Percentiles rank a stretch among this genome's conserved stretches.
phyloP scores from a whole-genome alignment of 2,797 vertebrate species.

The Protosalanx chinensis region DNA sequence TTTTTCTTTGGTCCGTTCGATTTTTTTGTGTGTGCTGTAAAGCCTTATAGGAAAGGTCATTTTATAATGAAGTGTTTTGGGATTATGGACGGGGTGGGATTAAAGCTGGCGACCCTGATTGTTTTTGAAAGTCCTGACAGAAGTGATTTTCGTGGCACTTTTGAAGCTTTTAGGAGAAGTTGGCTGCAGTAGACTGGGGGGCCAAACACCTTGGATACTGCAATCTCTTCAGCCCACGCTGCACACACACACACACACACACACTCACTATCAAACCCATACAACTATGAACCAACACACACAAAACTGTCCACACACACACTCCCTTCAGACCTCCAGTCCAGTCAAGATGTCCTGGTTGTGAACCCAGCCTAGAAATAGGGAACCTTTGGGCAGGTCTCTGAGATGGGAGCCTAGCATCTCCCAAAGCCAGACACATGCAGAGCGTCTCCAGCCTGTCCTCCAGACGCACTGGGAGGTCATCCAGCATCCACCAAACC shows the following conservation, averaged over 20 bases:
- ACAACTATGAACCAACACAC: no score
- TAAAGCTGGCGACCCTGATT: slow-evolving; percentile 41
- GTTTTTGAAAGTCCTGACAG: slow-evolving; percentile 42
- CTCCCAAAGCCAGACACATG: slow-evolving; percentile 2
- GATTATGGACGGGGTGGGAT: slow-evolving; percentile 47
- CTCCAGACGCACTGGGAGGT: neutral
- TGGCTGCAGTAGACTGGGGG: slow-evolving; percentile 43
- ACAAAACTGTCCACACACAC: no score
- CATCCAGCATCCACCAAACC: neutral
- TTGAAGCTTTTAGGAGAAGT: slow-evolving; percentile 37
- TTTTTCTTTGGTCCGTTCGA: slow-evolving; percentile 35
- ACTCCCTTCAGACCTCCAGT: no score
- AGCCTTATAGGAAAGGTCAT: slow-evolving; percentile 48
- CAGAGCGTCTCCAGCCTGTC: neutral
- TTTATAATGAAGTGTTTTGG: slow-evolving; percentile 49
- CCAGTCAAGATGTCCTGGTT: no score
- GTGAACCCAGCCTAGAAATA: no score
- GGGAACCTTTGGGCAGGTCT: neutral
- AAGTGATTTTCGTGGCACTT: slow-evolving; percentile 28
- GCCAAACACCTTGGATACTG: slow-evolving; percentile 23
- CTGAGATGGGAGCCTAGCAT: neutral
- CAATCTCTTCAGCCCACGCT: neutral
- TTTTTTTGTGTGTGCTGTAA: slow-evolving; percentile 15
- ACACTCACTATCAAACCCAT: no score
- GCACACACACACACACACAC: no score